Percentiles rank a stretch among this genome's conserved stretches.
Evolutionary conservation across 2,113 vertebrate species (phyloP).

Genomic region (Junco hyemalis): DNA sequence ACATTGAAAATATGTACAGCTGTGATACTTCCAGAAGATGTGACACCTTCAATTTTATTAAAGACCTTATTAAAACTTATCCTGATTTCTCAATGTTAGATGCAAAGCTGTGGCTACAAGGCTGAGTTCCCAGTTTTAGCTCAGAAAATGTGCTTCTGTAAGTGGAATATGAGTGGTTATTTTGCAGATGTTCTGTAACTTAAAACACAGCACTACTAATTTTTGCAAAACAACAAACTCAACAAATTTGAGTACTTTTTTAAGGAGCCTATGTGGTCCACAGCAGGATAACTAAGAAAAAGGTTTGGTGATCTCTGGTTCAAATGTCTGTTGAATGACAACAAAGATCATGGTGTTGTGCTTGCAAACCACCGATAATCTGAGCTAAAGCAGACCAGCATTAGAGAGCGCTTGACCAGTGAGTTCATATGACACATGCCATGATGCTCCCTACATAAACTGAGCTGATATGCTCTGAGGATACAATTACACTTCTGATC

Average conservation of each 20-base stretch:
- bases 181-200: neutral
- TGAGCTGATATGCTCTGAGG: constrained; percentile 73
- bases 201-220: neutral
- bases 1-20: neutral
- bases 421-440: constrained; percentile 74
- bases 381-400: constrained; percentile 65
- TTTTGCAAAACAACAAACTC: neutral
- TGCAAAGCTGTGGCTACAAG: neutral
- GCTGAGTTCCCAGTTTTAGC: neutral
- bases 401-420: constrained; percentile 67
- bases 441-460: constrained; percentile 57
- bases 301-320: neutral
- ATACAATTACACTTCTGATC: constrained; percentile 71
- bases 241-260: neutral
- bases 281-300: neutral
- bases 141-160: neutral
- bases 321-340: neutral
- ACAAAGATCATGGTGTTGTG: constrained; percentile 43
- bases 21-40: neutral
- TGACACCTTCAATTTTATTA: neutral
- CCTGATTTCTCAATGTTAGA: neutral
- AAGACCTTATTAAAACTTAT: neutral
- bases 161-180: neutral
- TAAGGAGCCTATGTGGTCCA: neutral
- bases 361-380: constrained; percentile 40